Conservation (phyloP, 2,797 vertebrate genomes). For the Pseudocheirus occidentalis region DNA sequence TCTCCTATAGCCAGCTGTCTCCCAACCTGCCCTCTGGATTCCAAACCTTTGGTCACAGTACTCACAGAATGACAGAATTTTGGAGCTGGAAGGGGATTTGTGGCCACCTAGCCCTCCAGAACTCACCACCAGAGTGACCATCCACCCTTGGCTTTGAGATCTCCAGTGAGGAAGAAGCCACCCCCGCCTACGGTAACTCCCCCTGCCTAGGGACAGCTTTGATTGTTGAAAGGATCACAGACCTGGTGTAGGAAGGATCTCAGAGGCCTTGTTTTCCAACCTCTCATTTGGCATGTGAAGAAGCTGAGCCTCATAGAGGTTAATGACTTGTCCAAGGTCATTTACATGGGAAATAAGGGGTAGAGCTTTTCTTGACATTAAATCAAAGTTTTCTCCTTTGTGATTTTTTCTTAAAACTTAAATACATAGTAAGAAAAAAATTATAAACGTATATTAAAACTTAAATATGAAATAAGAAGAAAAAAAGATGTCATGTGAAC, state of each 20-base stretch:
- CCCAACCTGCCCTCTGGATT: neutral
- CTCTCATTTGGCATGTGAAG: neutral
- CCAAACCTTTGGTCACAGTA: neutral
- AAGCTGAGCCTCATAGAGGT: neutral
- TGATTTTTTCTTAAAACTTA: too few species aligned
- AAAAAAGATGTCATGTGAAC: too few species aligned
- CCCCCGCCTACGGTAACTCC: neutral
- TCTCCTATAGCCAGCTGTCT: neutral
- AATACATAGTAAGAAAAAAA: too few species aligned
- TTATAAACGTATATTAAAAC: too few species aligned
- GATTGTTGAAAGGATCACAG: neutral
- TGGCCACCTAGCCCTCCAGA: too few species aligned
- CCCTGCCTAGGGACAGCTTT: neutral
- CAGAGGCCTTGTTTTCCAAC: neutral
- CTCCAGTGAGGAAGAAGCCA: too few species aligned
- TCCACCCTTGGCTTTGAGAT: neutral
- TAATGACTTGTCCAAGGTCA: neutral
- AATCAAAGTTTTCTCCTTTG: neutral
- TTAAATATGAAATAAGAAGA: too few species aligned
- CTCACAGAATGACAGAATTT: neutral
- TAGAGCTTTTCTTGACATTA: neutral
- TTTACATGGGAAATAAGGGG: neutral
- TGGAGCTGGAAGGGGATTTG: neutral
- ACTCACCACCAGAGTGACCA: neutral
- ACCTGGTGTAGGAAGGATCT: neutral